Evolutionary conservation across 23 tunicate species (phyloP).

Genomic region (Ciona savignyi): DNA sequence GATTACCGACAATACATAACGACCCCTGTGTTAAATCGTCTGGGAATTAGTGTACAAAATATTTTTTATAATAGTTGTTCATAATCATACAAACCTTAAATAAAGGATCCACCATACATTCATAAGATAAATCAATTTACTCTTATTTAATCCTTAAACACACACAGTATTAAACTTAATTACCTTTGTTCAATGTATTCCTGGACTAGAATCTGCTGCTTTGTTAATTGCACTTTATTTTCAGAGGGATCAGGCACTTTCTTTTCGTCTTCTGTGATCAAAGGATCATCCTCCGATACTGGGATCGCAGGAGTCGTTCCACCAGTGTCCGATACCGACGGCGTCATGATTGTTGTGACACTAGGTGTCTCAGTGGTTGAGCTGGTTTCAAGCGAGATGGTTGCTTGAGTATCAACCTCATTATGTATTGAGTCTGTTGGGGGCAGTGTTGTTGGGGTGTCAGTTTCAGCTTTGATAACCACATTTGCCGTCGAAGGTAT

Average conservation of each 20-base stretch:
- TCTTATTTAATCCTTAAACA: background rate
- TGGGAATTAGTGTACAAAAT: too few species aligned
- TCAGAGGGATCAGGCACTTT: background rate
- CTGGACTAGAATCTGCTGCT: slow-evolving; percentile 29
- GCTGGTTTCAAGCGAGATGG: background rate
- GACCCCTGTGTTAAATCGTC: too few species aligned
- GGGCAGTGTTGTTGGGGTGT: background rate
- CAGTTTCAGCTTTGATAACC: too few species aligned
- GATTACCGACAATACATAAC: too few species aligned
- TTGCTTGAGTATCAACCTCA: background rate
- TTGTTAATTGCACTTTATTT: background rate
- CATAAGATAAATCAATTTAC: background rate
- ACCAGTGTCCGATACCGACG: background rate
- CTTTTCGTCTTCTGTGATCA: background rate
- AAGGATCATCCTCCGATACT: background rate
- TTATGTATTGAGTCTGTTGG: background rate
- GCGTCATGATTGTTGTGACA: background rate
- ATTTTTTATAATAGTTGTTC: too few species aligned
- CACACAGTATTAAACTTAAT: background rate
- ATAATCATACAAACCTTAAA: too few species aligned
- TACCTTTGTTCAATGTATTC: slow-evolving; percentile 45
- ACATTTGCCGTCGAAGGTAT: background rate
- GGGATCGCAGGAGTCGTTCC: background rate
- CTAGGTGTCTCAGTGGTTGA: background rate
- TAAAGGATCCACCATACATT: background rate